Evolutionary conservation across 2,113 vertebrate species (phyloP), one percentile per base, ranked within the genome.

Genomic region (Orientallactaga bullata): DNA sequence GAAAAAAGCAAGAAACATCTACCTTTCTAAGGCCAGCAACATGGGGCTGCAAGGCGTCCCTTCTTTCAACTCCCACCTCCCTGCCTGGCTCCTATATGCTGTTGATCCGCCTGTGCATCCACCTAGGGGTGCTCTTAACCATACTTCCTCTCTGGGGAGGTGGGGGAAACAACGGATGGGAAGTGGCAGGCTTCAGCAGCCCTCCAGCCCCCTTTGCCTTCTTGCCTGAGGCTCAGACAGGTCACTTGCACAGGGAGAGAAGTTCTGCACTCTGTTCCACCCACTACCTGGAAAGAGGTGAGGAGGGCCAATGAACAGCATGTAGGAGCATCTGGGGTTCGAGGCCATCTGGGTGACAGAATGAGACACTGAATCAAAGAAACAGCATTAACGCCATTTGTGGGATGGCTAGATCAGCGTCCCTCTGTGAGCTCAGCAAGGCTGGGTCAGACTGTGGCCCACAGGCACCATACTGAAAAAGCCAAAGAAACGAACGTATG

Each of bases 161-260:
- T 9, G 5, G 26, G 30, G 6, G 21, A 68, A 39, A 42, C 42
- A 32, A 23, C 0, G 4, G 5, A 1, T 1, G 2, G 23, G 23
- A n/a, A n/a, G 15, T 3, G 26, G 37, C 12, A 63, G 18, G 28
- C 7, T 8, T 37, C 17, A 16, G 47, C 5, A 7, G 20, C 20
- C 13, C 32, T 51, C 42, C 68, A 51, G 58, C 32, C 28, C 28
- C 7, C 18, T 13, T 16, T 10, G 6, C 15, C 58, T 47, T 69
- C 61, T 26, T 11, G 26, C n/a, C 69, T 2, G 8, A 89, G 61
- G 18, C 37, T 55, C 87, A 82, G 69, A 42, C 30, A 39, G 18
- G 26, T 18, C 7, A 15, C 17, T 0, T 0, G 1, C 55, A 26
- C 39, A 71, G 47, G 15, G 7, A 9, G 16, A 2, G 2, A 16